These are phyloP conservation scores for Papilio helenus DNA, from an alignment of 1,140 invertebrate species.

Conservation along the genomic window DNA sequence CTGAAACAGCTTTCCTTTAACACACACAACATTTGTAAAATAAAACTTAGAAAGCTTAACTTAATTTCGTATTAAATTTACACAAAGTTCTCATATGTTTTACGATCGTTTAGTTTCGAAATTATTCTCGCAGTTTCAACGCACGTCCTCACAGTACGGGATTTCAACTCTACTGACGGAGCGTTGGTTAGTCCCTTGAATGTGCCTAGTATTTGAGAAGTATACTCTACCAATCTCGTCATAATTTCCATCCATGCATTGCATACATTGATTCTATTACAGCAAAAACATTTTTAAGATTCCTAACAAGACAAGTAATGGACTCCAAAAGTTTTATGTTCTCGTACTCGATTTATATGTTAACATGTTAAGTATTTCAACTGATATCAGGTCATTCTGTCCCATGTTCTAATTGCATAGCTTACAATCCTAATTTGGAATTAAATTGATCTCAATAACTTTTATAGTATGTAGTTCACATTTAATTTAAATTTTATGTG, in stretches of 20 bases:
- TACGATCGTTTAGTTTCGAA: slow-evolving; percentile 13
- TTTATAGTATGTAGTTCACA: too few relatives aligned
- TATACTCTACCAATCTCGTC: neutral
- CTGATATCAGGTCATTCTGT: neutral
- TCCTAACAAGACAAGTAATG: neutral
- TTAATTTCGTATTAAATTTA: neutral
- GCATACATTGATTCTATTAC: neutral
- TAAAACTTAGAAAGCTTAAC: neutral
- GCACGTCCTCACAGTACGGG: neutral
- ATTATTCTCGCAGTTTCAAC: neutral
- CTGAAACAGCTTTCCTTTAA: slow-evolving; percentile 17
- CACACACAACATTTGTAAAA: slow-evolving; percentile 26
- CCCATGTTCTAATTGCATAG: slow-evolving; percentile 8
- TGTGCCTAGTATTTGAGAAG: neutral
- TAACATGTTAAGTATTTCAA: neutral
- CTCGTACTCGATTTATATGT: neutral
- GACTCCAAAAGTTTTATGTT: neutral
- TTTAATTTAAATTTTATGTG: too few relatives aligned
- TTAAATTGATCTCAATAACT: too few relatives aligned
- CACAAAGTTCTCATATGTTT: neutral
- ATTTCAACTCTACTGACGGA: slow-evolving; percentile 32
- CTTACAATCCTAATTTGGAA: neutral
- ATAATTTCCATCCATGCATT: neutral
- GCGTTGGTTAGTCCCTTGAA: slow-evolving; percentile 29
- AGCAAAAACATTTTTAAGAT: neutral